Percentiles rank a stretch among this genome's conserved stretches.
Evolutionary conservation across 2,888 invertebrate species (phyloP).

Genomic region (Acanthacorydalis orientalis): DNA sequence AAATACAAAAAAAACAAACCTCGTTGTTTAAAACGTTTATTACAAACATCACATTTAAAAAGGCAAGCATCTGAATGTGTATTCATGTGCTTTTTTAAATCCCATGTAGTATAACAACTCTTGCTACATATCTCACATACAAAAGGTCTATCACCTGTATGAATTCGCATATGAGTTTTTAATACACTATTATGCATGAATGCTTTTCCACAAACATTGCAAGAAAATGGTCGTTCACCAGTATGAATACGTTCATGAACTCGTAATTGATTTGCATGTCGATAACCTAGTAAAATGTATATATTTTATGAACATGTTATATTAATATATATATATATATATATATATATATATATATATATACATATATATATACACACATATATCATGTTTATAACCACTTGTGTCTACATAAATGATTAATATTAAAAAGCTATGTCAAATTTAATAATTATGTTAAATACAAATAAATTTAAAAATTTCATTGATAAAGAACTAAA

Average conservation of each 20-base stretch:
- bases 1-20: not conserved
- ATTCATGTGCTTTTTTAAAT: slow-evolving; percentile 1
- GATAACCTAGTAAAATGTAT: not conserved
- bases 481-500: too few species aligned
- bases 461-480: too few species aligned
- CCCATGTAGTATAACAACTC: slow-evolving; percentile 2
- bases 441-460: too few species aligned
- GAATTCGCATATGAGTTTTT: slow-evolving; percentile 1
- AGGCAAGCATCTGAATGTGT: not conserved
- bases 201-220: not conserved
- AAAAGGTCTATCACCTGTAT: not conserved
- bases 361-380: too few species aligned
- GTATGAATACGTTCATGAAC: slow-evolving; percentile 3
- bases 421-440: too few species aligned
- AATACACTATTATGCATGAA: slow-evolving; percentile 5
- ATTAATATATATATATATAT: too few species aligned
- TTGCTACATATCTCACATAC: slow-evolving; percentile 1
- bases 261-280: slow-evolving; percentile 2
- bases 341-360: too few species aligned
- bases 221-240: slow-evolving; percentile 1
- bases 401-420: too few species aligned
- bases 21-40: slow-evolving; percentile 4
- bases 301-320: too few species aligned
- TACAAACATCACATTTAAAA: slow-evolving; percentile 3
- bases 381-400: too few species aligned